Conservation (phyloP, 2,888 invertebrate genomes). For the Sphaerophoria taeniata region DNA sequence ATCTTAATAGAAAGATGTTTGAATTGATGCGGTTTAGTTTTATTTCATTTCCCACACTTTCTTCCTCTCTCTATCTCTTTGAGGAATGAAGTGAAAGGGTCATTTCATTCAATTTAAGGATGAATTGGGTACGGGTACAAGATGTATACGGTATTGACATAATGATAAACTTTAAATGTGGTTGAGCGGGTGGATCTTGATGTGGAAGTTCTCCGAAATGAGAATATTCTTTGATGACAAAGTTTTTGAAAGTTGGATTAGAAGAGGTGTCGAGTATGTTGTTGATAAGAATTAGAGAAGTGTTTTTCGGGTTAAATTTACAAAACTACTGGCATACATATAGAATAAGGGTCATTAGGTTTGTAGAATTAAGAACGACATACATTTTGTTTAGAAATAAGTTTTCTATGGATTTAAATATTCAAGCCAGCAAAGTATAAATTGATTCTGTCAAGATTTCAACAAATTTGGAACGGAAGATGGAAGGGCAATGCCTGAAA, state of each 20-base stretch:
- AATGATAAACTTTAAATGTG: conserved; percentile 20
- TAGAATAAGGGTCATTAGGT: not conserved
- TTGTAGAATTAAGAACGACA: not conserved
- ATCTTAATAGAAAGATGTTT: conserved; percentile 4
- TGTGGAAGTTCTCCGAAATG: conserved; percentile 21
- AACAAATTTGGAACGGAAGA: too few relatives aligned
- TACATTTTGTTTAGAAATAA: not conserved
- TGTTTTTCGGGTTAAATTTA: conserved; percentile 8
- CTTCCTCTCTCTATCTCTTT: not conserved
- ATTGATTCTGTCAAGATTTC: too few relatives aligned
- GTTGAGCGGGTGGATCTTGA: conserved; percentile 9
- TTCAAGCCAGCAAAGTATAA: too few relatives aligned
- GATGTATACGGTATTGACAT: conserved; percentile 14
- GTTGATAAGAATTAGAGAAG: not conserved
- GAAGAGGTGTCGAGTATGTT: conserved; percentile 16
- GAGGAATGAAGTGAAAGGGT: conserved; percentile 50
- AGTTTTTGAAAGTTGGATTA: not conserved
- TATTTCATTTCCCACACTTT: conserved; percentile 16
- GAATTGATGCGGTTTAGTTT: conserved; percentile 22
- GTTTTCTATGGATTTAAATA: too few relatives aligned
- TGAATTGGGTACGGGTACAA: not conserved
- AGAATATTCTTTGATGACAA: conserved; percentile 18
- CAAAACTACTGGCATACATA: not conserved
- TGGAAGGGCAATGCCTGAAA: too few relatives aligned
- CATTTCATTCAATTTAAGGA: conserved; percentile 49